Evolutionary conservation across 2,888 invertebrate species (phyloP), one percentile per base, ranked within the genome.

Genomic region (Apodemia duryi): DNA sequence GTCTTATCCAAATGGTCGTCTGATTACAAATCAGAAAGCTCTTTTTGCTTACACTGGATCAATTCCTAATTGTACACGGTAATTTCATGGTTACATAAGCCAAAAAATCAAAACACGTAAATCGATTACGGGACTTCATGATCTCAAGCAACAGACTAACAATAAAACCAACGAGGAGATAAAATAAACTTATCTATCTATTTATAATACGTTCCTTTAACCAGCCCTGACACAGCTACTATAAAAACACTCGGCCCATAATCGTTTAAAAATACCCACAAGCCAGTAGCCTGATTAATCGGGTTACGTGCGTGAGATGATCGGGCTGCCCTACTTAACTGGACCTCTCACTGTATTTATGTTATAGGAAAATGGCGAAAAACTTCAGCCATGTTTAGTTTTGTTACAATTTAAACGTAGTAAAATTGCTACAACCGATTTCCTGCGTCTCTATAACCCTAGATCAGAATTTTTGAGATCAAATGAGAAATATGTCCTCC

Each of bases 261-360:
- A 11, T 32, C 57, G 11, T 57, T 29, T 57, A 57, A 57, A 57
- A 57, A 57, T 57, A 54, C 54, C 6, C 54, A 57, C n/a, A 49
- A 49, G 57, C 32, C 32, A 57, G 13, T 57, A 57, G 32, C 29
- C 57, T 57, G 57, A 6, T 13, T 57, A 57, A 57, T 57, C 57
- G 32, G 29, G 29, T 57, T 57, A 32, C 57, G 32, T 57, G 57
- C 57, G 57, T 57, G 57, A 57, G 13, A 29, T 57, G 57, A 32
- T 57, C 29, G 54, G 54, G 54, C 54, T 32, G 57, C 32, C 57
- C 57, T 57, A 57, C 57, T 57, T 57, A 57, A 29, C 57, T 11
- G 29, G 29, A 10, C 11, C 13, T 10, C 10, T 28, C 54, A 11
- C 13, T 32, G 13, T 32, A 57, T 29, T 5, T 57, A 11, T 49